These are phyloP conservation scores for Micronycteris hirsuta DNA, from an alignment of 2,113 vertebrate species.

Conservation along the genomic window DNA sequence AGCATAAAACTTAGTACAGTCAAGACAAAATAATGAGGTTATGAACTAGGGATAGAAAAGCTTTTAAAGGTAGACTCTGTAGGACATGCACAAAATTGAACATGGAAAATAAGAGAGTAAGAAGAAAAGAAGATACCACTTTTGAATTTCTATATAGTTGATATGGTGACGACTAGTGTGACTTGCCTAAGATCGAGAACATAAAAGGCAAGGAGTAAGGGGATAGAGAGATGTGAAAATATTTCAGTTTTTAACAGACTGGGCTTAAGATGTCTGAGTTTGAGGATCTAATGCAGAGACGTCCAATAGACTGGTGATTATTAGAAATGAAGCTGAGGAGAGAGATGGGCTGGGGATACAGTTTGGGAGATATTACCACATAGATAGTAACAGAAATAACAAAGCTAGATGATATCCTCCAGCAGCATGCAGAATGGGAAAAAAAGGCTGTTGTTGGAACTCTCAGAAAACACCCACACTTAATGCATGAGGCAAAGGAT, in stretches of 20 bases:
- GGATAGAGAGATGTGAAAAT: not conserved
- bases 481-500: not conserved
- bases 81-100: not conserved
- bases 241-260: not conserved
- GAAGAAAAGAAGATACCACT: not conserved
- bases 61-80: not conserved
- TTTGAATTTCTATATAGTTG: not conserved
- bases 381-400: conserved; percentile 5
- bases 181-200: not conserved
- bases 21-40: not conserved
- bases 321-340: not conserved
- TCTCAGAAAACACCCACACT: not conserved
- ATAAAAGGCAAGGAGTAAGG: not conserved
- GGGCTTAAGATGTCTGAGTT: not conserved
- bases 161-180: not conserved
- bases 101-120: not conserved
- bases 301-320: not conserved
- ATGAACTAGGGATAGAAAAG: not conserved
- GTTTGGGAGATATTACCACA: not conserved
- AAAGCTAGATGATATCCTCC: not conserved
- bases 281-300: not conserved
- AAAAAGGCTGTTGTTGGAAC: not conserved
- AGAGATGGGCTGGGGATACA: not conserved
- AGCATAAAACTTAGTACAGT: not conserved
- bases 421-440: not conserved